Evolutionary conservation across 1,140 invertebrate genomes (phyloP).

Genomic region (Odontomachus brunneus): DNA sequence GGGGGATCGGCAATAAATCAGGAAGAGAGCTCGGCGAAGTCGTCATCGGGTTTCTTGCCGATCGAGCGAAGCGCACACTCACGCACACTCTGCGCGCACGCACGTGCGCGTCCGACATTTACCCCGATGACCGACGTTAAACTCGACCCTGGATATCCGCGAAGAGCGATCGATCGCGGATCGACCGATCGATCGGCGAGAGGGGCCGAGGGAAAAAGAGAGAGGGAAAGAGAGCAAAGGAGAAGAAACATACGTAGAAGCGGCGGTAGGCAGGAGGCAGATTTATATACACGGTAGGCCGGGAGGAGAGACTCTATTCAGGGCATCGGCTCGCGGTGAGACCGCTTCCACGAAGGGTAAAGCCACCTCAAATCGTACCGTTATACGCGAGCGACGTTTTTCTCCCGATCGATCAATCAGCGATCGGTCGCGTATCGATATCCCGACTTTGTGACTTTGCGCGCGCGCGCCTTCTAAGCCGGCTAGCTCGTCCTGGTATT

Average conservation of each 20-base stretch:
- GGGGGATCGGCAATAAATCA: conserved; percentile 69
- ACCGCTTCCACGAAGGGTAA: conserved; percentile 84
- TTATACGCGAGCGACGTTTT: conserved; percentile 80
- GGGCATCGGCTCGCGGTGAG: conserved; percentile 77
- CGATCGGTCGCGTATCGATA: conserved; percentile 33
- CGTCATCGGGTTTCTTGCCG: conserved; percentile 61
- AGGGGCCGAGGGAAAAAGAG: not conserved
- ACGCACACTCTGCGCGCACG: conserved; percentile 23
- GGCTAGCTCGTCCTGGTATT: conserved; percentile 60
- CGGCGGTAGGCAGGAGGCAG: conserved; percentile 42
- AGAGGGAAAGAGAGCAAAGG: not conserved
- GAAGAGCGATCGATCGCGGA: conserved; percentile 27
- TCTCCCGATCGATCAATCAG: conserved; percentile 74
- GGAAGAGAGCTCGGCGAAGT: conserved; percentile 51
- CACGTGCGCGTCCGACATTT: conserved; percentile 70
- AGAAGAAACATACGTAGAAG: not conserved
- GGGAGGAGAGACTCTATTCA: conserved; percentile 77
- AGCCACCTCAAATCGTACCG: conserved; percentile 82
- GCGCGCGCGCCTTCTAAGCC: conserved; percentile 55
- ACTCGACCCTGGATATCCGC: conserved; percentile 29
- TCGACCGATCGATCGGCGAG: conserved; percentile 27
- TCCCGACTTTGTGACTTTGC: conserved; percentile 2
- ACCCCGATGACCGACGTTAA: conserved; percentile 48
- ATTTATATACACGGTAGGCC: conserved; percentile 61
- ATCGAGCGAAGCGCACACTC: not conserved